A percentile compares a stretch with the other conserved stretches of the same genome.
Evolutionary conservation across 2,113 vertebrate genomes (phyloP).

Genomic region (Microcebus tavaratra): DNA sequence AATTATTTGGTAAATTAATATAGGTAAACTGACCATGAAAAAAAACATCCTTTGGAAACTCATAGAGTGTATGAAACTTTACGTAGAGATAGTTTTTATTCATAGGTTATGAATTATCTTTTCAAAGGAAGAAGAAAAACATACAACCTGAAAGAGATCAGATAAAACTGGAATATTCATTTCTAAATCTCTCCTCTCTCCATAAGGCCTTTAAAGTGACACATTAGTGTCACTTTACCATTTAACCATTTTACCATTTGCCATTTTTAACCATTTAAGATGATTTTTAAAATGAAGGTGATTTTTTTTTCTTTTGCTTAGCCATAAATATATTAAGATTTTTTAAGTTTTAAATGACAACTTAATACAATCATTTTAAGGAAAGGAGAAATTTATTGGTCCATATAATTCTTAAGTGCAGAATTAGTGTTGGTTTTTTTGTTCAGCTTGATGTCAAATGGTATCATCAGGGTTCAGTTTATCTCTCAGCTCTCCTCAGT

Average conservation of each 20-base stretch:
- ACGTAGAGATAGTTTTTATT: slow-evolving; percentile 2
- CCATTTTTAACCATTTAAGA: too few species aligned
- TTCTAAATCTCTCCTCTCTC: slow-evolving; percentile 15
- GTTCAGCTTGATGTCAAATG: not conserved
- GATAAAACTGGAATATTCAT: slow-evolving; percentile 4
- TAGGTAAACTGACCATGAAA: not conserved
- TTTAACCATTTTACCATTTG: too few species aligned
- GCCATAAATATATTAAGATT: not conserved
- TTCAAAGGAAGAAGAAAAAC: slow-evolving; percentile 40
- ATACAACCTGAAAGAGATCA: slow-evolving; percentile 26
- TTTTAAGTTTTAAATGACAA: not conserved
- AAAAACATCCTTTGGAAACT: slow-evolving; percentile 20
- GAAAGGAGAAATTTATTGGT: not conserved
- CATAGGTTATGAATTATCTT: not conserved
- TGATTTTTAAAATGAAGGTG: too few species aligned
- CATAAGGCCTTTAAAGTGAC: not conserved
- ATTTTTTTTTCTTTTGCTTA: not conserved
- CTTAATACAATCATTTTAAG: slow-evolving; percentile 1
- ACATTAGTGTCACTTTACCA: too few species aligned
- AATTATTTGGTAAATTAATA: slow-evolving; percentile 49
- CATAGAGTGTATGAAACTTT: not conserved
- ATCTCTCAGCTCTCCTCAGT: not conserved
- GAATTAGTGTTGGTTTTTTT: not conserved
- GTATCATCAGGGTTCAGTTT: not conserved
- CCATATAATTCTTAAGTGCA: not conserved